Base-by-base conservation (phyloP, 2,888 invertebrate species). In the Rhingia campestris region DNA sequence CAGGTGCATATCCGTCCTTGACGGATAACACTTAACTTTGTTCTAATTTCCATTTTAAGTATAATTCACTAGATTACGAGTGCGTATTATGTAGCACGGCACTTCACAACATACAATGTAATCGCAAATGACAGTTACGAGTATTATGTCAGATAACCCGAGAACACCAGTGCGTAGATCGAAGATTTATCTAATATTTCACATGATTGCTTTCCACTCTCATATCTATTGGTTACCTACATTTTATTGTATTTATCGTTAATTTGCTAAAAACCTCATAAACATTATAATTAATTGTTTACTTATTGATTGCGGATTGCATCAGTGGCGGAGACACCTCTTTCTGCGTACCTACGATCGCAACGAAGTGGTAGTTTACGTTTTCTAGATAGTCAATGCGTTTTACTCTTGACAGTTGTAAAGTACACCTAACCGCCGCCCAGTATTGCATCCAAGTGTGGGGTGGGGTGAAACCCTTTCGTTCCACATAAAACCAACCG, bases 281-380 rank as follows among this genome's bases (percentile, higher is more conserved):
- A 30, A 30, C 70, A 66, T 75, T 59, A 75, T 80, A 79, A 84
- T 84, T 75, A 61, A 80, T 75, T 84, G 84, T 84, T 84, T 79
- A 70, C 75, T 75, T 49, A 61, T 66, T 84, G 74, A 84, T 84
- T 84, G 54, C 84, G 75, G 74, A 84, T 84, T 84, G 59, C 84
- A 80, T 80, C 84, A 84, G 70, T 47, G 7, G 33, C 53, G 41
- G 9, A 37, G 30, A n/a, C 43, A 67, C 43, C 58, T 12, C n/a
- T 35, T 33, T 67, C 30, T 54, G 53, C 22, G 39, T n/a, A 56
- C 33, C 33, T 12, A 9, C 66, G 32, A 22, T 12, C 33, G 53
- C 41, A 22, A 9, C 49, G 53, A 70, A 51, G 49, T 49, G 43
- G 33, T 22, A 22, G 22, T 22, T 22, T 22, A 30, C n/a, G 47